Percentiles rank a stretch among this genome's conserved stretches.
Evolutionary conservation across 2,113 vertebrate species (phyloP).

Genomic region (Actenoides hombroni): DNA sequence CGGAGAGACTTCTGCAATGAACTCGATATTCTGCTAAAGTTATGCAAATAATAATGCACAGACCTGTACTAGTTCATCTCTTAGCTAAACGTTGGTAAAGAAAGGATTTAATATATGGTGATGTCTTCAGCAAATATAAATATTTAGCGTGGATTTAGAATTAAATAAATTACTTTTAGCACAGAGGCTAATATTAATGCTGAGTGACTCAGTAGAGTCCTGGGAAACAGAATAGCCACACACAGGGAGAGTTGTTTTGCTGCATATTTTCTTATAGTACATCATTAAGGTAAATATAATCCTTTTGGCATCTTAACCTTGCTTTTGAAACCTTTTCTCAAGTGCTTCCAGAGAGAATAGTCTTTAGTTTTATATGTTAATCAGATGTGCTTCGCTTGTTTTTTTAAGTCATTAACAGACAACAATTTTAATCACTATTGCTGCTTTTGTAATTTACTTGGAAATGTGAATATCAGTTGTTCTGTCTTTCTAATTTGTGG

Average conservation of each 20-base stretch:
- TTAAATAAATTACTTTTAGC: constrained; percentile 43
- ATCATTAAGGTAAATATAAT: constrained; percentile 61
- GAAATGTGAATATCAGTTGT: not conserved
- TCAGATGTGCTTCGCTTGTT: not conserved
- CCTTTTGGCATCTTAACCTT: constrained; percentile 32
- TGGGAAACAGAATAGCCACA: constrained; percentile 33
- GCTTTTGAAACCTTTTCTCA: constrained; percentile 26
- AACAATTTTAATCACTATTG: not conserved
- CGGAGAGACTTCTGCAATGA: not conserved
- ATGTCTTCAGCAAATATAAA: constrained; percentile 43
- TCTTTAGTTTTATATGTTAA: not conserved
- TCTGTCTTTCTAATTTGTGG: not conserved
- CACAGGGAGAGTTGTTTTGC: constrained; percentile 32
- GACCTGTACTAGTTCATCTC: constrained; percentile 18
- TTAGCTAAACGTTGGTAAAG: constrained; percentile 10
- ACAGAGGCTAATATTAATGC: not conserved
- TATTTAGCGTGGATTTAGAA: constrained; percentile 22
- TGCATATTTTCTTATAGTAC: constrained; percentile 49
- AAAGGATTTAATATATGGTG: constrained; percentile 15
- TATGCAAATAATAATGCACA: constrained; percentile 20
- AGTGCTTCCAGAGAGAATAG: not conserved
- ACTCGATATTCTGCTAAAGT: not conserved
- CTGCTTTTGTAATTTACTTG: not conserved
- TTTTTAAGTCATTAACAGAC: not conserved
- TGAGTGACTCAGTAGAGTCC: constrained; percentile 12